Conservation (phyloP, 2,797 vertebrate species). For the Tragelaphus oryx region DNA sequence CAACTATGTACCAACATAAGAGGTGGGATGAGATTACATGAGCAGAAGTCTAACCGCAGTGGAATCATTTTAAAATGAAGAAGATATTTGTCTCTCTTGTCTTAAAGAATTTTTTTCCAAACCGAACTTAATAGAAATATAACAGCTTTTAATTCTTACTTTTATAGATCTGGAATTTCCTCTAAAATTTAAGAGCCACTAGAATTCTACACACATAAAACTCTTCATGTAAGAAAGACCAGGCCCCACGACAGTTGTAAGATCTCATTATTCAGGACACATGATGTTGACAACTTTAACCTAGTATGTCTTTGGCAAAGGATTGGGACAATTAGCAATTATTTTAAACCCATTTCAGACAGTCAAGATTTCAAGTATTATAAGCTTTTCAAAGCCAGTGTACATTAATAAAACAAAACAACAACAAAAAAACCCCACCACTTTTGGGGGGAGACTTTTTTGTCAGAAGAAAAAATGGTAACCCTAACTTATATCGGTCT, state of each 20-base stretch:
- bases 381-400: background rate
- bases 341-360: slow-evolving; percentile 49
- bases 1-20: background rate
- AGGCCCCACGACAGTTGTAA: background rate
- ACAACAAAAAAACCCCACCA: too few relatives aligned
- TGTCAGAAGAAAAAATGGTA: background rate
- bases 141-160: background rate
- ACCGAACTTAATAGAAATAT: background rate
- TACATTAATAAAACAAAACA: background rate
- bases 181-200: background rate
- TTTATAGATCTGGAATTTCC: background rate
- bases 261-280: background rate
- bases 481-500: background rate
- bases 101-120: slow-evolving; percentile 12
- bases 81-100: background rate
- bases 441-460: background rate
- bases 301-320: background rate
- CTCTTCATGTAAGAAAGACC: background rate
- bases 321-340: background rate
- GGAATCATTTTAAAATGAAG: slow-evolving; percentile 33
- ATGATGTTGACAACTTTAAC: background rate
- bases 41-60: background rate
- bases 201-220: background rate
- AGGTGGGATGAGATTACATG: background rate
- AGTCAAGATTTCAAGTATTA: background rate